These are phyloP conservation scores for Mythimna albipuncta DNA, from an alignment of 2,888 invertebrate genomes.

Conservation along the genomic window DNA sequence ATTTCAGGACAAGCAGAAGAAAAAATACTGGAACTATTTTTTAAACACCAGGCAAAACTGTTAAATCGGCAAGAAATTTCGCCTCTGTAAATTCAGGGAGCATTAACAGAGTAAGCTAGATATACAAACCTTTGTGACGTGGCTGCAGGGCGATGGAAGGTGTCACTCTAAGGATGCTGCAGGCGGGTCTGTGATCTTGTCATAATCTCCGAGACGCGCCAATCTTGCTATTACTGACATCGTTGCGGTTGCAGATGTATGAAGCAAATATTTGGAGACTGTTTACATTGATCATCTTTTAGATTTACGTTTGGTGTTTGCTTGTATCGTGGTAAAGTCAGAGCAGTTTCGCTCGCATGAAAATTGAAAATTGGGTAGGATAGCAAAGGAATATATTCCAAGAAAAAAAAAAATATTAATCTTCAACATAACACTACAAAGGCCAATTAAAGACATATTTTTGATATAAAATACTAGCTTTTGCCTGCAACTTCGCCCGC, in stretches of 20 bases:
- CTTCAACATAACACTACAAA: no score
- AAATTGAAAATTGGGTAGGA: no score
- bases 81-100: not conserved
- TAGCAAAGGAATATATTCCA: no score
- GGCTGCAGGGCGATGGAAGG: constrained; percentile 16
- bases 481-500: no score
- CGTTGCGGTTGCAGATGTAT: constrained; percentile 6
- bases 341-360: no score
- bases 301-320: no score
- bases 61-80: constrained; percentile 5
- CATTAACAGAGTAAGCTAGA: constrained; percentile 1
- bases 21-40: not conserved
- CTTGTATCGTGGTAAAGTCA: no score
- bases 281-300: no score
- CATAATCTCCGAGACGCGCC: constrained; percentile 23
- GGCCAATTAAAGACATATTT: no score
- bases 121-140: not conserved
- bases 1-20: no score
- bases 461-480: no score
- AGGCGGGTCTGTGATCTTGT: constrained; percentile 15
- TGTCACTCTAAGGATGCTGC: not conserved
- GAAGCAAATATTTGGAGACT: constrained; percentile 6
- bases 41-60: not conserved
- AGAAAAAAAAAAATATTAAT: no score
- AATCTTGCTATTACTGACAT: constrained; percentile 36